Base-by-base conservation (phyloP, 2,888 invertebrate genomes). In the Macrosiphum euphorbiae region DNA sequence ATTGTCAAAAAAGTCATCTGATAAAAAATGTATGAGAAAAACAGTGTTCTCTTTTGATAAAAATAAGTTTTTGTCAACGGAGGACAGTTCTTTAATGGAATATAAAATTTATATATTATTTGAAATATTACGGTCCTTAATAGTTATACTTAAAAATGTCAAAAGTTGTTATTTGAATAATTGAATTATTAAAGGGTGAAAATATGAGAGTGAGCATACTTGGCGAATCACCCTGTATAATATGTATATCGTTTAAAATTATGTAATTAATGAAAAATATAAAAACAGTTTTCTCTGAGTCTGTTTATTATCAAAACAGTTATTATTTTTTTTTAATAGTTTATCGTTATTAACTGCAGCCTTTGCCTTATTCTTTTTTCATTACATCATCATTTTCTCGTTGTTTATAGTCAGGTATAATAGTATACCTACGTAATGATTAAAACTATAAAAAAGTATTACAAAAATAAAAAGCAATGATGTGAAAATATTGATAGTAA, bases 361-460 rank as follows among this genome's bases (percentile, higher is more conserved):
- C 35, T 78, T 78, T 78, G 35, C 78, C 78, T 78, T 78, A 78
- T 78, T 78, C 78, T 35, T 78, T 35, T 88, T 88, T 88, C 88
- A 88, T 88, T 35, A 88, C 88, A 52, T 52, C 50, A 35, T 88
- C n/a, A 50, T 52, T 52, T 88, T 87, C 52, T 88, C 35, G 52
- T 35, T 24, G 52, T 52, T 26, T n/a, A 16, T 35, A 88, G 24
- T 35, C 78, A 78, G 78, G 78, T 78, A 78, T 78, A 78, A 78
- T 78, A 78, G 7, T 35, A 78, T 35, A 58, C 26, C 58, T 86
- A 88, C 88, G 52, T 52, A 88, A 52, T 88, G 35, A 88, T 88
- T 52, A 52, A 87, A 41, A 35, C 88, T 88, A n/a, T 35, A 52
- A 35, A 52, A 52, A 88, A 35, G 10, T 35, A 35, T 50, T 52